Percentiles rank a stretch among this genome's conserved stretches.
Evolutionary conservation across 2,797 vertebrate genomes (phyloP).

Genomic region (Psittacula derbiana): DNA sequence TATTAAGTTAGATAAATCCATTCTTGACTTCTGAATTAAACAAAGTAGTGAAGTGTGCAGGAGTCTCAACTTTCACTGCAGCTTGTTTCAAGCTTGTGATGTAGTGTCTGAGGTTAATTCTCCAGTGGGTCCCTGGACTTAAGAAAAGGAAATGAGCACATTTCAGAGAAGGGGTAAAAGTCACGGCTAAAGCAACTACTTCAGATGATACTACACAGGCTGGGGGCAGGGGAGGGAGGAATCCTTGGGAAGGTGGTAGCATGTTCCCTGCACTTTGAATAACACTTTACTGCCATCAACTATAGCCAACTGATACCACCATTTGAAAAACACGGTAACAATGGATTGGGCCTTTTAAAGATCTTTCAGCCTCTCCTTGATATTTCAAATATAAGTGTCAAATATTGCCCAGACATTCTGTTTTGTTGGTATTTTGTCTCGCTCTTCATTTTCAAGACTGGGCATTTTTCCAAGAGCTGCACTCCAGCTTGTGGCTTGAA

Average conservation of each 20-base stretch:
- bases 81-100: background rate
- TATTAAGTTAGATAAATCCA: constrained; percentile 16
- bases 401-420: background rate
- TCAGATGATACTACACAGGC: background rate
- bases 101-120: background rate
- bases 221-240: rapidly evolving
- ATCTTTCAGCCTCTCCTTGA: background rate
- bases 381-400: background rate
- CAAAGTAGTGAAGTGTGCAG: background rate
- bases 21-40: constrained; percentile 8
- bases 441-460: background rate
- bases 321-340: background rate
- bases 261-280: background rate
- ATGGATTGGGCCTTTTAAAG: background rate
- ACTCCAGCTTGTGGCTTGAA: background rate
- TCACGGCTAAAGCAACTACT: background rate
- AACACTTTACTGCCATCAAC: background rate
- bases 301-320: background rate
- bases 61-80: background rate
- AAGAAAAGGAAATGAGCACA: background rate
- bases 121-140: background rate
- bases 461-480: background rate
- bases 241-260: background rate
- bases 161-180: background rate
- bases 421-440: background rate